Base-by-base conservation (phyloP, 2,797 vertebrate species). In the Ctenopoma kingsleyae region DNA sequence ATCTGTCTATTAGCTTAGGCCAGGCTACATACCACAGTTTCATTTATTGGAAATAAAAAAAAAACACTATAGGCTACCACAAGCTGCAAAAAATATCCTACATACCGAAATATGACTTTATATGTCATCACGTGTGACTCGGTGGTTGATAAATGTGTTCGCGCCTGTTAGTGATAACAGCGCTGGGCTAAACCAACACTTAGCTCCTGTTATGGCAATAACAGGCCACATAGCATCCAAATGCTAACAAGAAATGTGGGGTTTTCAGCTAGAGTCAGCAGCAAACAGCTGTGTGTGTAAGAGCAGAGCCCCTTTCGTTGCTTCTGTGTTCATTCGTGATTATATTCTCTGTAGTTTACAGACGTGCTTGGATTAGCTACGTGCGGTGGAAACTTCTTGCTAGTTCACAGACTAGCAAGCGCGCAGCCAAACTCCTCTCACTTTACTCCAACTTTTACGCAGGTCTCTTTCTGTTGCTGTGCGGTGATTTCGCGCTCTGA, bases 1-100 rank as follows among this genome's bases (percentile, higher is more conserved):
- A 64, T 64, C 71, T 69, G 64, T 84, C n/a, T 67, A 40, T 78
- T 84, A 90, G 84, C 88, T 47, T 32, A 57, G 84, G 86, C 84
- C 86, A 44, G 68, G 75, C 84, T 81, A 55, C 48, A 76, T 1
- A 47, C 25, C 22, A 20, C 43, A 30, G 32, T 63, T 46, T 3
- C 30, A 36, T 27, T 62, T 35, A 20, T 71, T 47, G 25, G 0
- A n/a, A 32, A 32, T 32, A 9, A 32, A 32, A 8, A 27, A 3
- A n/a, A 15, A 32, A 16, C 20, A 19, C 8, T 5, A 2, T 0
- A 1, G 11, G 6, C 23, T n/a, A 16, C 1, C 2, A 8, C 16
- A 2, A 20, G 8, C 17, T 5, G 7, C 8, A 0, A 5, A 41
- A 1, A 1, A 38, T 4, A 19, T 1, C 8, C 10, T 0, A 12